phyloP scores from a whole-genome alignment of 2,113 vertebrate species.

The Mus spicilegus region DNA sequence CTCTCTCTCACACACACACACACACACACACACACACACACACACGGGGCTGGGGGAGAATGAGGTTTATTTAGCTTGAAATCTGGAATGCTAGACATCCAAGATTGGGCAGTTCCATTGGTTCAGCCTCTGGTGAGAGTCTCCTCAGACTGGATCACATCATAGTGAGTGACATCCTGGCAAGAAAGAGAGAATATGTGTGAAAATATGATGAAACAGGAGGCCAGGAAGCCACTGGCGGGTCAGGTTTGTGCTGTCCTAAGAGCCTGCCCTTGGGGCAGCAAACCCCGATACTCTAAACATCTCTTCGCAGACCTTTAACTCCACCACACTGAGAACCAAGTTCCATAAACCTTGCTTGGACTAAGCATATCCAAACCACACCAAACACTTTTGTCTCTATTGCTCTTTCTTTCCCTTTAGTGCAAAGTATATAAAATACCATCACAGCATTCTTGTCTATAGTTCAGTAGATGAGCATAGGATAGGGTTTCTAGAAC shows the following conservation, averaged over 20 bases:
- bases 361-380: neutral
- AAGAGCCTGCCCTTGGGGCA: too few relatives aligned
- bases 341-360: neutral
- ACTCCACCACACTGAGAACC: neutral
- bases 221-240: neutral
- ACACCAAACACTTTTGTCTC: constrained; percentile 8
- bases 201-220: neutral
- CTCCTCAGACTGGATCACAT: neutral
- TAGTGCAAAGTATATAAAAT: neutral
- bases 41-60: neutral
- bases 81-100: neutral
- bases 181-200: neutral
- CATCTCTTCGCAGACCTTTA: neutral
- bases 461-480: neutral
- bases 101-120: neutral
- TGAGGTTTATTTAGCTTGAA: neutral
- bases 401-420: neutral
- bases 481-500: neutral
- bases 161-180: neutral
- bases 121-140: neutral
- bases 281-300: neutral
- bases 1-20: neutral
- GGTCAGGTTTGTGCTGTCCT: neutral
- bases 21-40: neutral
- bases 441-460: neutral